Base-by-base conservation (phyloP, 1,140 invertebrate genomes). In the Nomia melanderi region DNA sequence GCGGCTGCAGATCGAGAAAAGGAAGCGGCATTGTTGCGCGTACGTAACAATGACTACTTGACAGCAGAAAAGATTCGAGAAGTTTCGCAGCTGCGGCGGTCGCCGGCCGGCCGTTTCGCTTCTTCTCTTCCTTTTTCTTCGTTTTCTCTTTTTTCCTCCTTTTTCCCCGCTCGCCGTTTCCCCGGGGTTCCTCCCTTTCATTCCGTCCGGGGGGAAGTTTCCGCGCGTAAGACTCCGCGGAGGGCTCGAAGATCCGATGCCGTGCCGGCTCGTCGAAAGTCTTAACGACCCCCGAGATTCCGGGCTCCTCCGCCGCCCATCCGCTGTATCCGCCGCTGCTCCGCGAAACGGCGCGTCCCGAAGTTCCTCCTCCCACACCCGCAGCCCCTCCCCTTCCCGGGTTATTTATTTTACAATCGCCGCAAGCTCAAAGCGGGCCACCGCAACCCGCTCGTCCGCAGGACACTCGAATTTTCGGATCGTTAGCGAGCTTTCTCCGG, bases 221-320 rank as follows among this genome's bases (percentile, higher is more conserved):
- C 44, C 67, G 59, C 67, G 59, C 64, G 53, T 75, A 70, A 82
- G 80, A 78, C 56, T 39, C 25, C 14, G 17, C n/a, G n/a, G 25
- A 31, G 25, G 36, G 33, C 56, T 39, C 69, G 29, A 20, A 76
- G 62, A 83, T 74, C 56, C 71, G 65, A 63, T 77, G 65, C 74
- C 60, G 50, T 77, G 65, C 74, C 60, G 50, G 29, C 76, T 82
- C 81, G 70, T 83, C 75, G 69, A 83, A 83, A 83, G 80, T 82
- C 81, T 82, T 83, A 83, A 83, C 80, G 80, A 83, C 78, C 80
- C 47, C 80, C 41, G 54, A 70, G 70, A 83, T 83, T 67, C 69
- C 33, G 64, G 60, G 56, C 65, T 74, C 70, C 66, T 39, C 50
- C 56, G 17, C n/a, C n/a, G n/a, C n/a, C n/a, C n/a, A 27, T 56